Conservation (phyloP, 2,888 invertebrate species). For the Hylaea fasciaria region DNA sequence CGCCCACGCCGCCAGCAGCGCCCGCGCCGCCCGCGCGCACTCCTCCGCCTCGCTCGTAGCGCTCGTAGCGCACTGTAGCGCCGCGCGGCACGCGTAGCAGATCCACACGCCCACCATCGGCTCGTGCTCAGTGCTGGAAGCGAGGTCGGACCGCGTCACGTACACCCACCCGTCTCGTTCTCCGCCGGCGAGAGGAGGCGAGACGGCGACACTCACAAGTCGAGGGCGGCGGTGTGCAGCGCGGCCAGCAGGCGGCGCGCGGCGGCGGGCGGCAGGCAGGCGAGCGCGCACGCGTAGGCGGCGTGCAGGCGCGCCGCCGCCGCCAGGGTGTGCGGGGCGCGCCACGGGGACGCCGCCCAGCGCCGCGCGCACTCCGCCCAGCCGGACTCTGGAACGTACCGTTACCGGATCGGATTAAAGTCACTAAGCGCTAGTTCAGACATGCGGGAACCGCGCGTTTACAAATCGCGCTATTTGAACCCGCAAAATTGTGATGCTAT, state of each 20-base stretch:
- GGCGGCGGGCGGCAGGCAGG: conserved; percentile 34
- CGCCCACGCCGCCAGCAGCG: conserved; percentile 53
- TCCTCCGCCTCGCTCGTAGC: conserved; percentile 9
- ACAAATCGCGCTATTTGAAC: too few relatives aligned
- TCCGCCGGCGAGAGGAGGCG: too few relatives aligned
- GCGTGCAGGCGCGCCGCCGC: conserved; percentile 52
- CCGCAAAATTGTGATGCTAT: too few relatives aligned
- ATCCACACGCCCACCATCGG: conserved; percentile 68
- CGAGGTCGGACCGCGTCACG: too few relatives aligned
- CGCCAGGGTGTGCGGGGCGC: conserved; percentile 6
- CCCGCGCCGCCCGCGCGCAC: conserved; percentile 18
- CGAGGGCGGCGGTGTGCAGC: conserved; percentile 48
- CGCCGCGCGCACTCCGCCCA: conserved; percentile 52
- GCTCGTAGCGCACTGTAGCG: conserved; percentile 16
- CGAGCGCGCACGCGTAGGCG: conserved; percentile 57
- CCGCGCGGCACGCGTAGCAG: conserved; percentile 58
- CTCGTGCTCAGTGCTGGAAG: conserved; percentile 58
- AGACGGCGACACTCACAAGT: conserved; percentile 68
- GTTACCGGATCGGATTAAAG: neutral
- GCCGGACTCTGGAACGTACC: conserved; percentile 26
- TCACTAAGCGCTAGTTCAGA: too few relatives aligned
- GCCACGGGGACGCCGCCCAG: conserved; percentile 1
- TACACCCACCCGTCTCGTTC: too few relatives aligned
- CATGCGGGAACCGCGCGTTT: too few relatives aligned
- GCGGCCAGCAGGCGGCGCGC: conserved; percentile 21